These are phyloP conservation scores for Nyctibius bracteatus DNA, from an alignment of 2,113 vertebrate species.

Conservation along the genomic window DNA sequence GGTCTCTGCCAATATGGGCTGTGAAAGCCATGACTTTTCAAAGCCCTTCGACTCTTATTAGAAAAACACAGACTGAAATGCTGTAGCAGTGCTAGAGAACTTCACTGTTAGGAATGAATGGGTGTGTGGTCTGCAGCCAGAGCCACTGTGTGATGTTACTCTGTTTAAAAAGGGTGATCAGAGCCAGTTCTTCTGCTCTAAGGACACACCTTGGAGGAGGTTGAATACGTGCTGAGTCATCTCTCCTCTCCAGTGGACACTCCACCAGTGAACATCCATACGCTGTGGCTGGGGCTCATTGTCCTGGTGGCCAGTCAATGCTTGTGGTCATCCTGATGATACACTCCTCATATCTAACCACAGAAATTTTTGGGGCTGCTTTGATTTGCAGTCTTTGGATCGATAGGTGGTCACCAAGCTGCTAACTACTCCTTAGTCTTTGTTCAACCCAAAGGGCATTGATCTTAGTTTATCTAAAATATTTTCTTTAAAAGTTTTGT, in stretches of 20 bases:
- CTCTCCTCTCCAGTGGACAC: not conserved
- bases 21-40: not conserved
- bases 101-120: not conserved
- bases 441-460: not conserved
- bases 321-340: not conserved
- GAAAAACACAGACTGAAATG: not conserved
- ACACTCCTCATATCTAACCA: not conserved
- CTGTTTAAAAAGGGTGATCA: not conserved
- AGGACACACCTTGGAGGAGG: not conserved
- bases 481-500: slow-evolving; percentile 16
- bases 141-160: rapidly evolving
- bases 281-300: rapidly evolving
- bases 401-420: not conserved
- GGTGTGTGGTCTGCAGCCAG: not conserved
- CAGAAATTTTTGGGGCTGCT: not conserved
- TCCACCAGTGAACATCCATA: not conserved
- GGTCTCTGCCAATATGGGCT: not conserved
- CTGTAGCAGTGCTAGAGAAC: not conserved
- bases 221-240: not conserved
- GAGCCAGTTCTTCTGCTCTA: not conserved
- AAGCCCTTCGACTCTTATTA: not conserved
- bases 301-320: not conserved
- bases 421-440: not conserved
- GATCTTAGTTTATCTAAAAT: not conserved
- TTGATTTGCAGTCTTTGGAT: not conserved